Conservation (phyloP, 1,140 invertebrate species). For the Helicoverpa armigera region DNA sequence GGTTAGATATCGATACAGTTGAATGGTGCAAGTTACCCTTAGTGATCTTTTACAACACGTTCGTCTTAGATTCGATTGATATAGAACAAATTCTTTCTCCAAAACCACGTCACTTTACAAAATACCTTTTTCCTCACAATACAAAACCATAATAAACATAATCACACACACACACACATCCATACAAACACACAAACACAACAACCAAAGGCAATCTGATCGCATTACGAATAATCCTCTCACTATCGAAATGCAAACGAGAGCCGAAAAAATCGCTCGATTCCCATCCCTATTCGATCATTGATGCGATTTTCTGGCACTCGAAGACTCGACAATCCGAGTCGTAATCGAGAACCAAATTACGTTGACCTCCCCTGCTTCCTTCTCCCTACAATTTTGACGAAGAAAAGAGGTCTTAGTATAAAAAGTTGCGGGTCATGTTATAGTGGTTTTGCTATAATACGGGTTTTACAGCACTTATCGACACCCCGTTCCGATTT, state of each 20-base stretch:
- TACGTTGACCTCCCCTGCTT: conserved; percentile 40
- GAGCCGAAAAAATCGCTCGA: conserved; percentile 32
- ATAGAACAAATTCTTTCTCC: too few relatives aligned
- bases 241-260: conserved; percentile 48
- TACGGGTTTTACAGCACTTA: conserved; percentile 52
- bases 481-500: conserved; percentile 62
- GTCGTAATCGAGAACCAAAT: conserved; percentile 57
- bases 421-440: background rate
- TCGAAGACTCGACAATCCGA: conserved; percentile 68
- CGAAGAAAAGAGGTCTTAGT: conserved; percentile 1
- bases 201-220: conserved; percentile 27
- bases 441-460: conserved; percentile 43
- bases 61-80: too few relatives aligned
- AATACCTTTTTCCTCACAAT: background rate
- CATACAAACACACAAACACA: background rate
- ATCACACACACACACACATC: conserved; percentile 9
- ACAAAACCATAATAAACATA: conserved; percentile 17
- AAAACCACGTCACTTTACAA: background rate
- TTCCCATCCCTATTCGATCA: conserved; percentile 46
- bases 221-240: conserved; percentile 46
- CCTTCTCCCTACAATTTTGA: conserved; percentile 4
- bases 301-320: conserved; percentile 76
- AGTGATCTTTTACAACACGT: too few relatives aligned
- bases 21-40: too few relatives aligned
- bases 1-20: too few relatives aligned